phyloP scores from a whole-genome alignment of 2,113 vertebrate genomes.

The Benitochromis conjunctus region DNA sequence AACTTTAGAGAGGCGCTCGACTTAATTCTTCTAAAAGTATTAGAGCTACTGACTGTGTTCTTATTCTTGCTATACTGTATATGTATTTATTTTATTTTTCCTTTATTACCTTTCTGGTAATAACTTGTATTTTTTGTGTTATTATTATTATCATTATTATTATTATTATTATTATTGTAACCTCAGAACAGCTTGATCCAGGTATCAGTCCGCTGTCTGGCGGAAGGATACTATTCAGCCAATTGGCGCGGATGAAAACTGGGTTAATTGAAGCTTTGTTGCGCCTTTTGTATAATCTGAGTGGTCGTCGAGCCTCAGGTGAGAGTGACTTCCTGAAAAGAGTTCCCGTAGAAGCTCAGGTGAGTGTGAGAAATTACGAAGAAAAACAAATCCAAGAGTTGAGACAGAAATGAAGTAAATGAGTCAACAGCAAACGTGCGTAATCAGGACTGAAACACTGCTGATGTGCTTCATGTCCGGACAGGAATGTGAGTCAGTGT shows the following conservation, averaged over 20 bases:
- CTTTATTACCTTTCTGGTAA: not conserved
- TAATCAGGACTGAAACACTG: not conserved
- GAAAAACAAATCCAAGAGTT: accelerated
- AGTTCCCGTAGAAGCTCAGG: not conserved
- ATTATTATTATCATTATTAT: accelerated
- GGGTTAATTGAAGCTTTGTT: not conserved
- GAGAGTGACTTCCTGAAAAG: not conserved
- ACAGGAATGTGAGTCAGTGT: conserved; percentile 8
- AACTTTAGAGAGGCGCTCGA: accelerated
- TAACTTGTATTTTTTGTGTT: not conserved
- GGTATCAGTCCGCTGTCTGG: not conserved
- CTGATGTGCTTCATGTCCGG: not conserved
- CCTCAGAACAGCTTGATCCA: not conserved
- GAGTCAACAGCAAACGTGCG: not conserved
- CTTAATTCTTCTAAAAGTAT: not conserved
- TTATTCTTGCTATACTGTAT: not conserved
- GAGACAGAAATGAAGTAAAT: not conserved
- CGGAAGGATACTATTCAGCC: not conserved
- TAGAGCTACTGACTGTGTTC: accelerated
- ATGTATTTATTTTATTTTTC: not conserved
- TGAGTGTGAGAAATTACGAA: not conserved
- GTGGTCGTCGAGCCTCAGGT: not conserved
- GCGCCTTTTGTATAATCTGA: not conserved
- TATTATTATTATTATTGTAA: not conserved
- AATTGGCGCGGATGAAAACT: not conserved